A percentile compares a stretch with the other conserved stretches of the same genome.
These are phyloP conservation scores for Sebastes itinus DNA, from an alignment of 2,797 vertebrate species.

Conservation along the genomic window DNA sequence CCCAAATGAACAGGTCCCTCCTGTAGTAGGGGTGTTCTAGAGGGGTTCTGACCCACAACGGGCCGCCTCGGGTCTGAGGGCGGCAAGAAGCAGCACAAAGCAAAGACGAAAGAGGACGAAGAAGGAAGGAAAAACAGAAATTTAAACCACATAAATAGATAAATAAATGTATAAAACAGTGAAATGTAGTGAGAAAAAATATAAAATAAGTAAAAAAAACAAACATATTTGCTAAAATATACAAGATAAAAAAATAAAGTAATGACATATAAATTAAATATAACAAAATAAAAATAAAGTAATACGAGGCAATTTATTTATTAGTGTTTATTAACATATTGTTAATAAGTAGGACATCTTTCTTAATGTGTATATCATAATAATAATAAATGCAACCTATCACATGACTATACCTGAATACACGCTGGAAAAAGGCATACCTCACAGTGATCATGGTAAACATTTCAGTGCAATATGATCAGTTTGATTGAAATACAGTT, in stretches of 20 bases:
- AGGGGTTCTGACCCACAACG: too few species aligned
- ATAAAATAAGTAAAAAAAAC: too few species aligned
- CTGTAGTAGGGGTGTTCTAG: too few species aligned
- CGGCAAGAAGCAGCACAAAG: fast-evolving
- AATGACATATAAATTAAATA: background rate
- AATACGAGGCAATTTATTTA: background rate
- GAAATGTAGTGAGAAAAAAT: too few species aligned
- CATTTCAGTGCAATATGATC: background rate
- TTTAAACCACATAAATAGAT: too few species aligned
- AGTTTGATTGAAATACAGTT: background rate
- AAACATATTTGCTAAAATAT: fast-evolving
- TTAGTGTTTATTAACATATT: background rate
- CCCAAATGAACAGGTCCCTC: too few species aligned
- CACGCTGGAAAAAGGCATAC: background rate
- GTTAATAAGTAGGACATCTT: background rate
- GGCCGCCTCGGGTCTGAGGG: too few species aligned
- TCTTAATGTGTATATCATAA: background rate
- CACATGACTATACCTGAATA: background rate
- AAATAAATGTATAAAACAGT: too few species aligned
- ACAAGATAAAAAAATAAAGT: background rate
- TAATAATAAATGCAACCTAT: background rate
- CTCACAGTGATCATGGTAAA: background rate
- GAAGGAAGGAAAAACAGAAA: too few species aligned
- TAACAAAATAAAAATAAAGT: background rate
- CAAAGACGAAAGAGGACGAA: too few species aligned